Evolutionary conservation across 2,113 vertebrate genomes (phyloP).

Genomic region (Cyprinodon tularosa): DNA sequence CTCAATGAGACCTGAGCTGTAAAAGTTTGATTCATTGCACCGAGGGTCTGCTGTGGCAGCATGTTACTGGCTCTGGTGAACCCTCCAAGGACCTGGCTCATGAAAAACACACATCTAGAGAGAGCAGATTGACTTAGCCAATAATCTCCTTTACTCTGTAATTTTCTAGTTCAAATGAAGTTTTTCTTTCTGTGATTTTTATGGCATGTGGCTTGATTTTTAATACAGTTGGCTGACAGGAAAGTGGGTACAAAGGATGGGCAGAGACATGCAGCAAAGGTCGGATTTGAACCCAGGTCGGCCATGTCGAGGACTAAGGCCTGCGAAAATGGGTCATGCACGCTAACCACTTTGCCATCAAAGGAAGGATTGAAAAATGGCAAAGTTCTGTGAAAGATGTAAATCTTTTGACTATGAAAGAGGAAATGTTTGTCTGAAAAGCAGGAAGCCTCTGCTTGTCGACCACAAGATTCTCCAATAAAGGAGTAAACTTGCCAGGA

Average conservation of each 20-base stretch:
- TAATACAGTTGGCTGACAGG: conserved; percentile 3
- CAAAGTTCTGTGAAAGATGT: too few species aligned
- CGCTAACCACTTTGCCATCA: too few species aligned
- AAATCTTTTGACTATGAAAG: too few species aligned
- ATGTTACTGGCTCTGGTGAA: conserved; percentile 20
- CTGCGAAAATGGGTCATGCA: too few species aligned
- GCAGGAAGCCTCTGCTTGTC: conserved; percentile 9
- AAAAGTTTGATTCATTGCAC: conserved; percentile 66
- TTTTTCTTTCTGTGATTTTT: too few species aligned
- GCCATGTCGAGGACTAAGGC: too few species aligned
- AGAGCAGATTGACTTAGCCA: background rate
- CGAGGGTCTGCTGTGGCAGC: conserved; percentile 25
- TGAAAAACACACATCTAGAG: conserved; percentile 12
- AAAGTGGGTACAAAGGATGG: too few species aligned
- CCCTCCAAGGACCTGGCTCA: conserved; percentile 9
- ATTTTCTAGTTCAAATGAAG: background rate
- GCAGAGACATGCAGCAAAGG: too few species aligned
- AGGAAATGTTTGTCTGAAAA: background rate
- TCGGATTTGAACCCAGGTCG: too few species aligned
- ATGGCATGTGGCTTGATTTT: background rate
- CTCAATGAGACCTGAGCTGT: conserved; percentile 57
- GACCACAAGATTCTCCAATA: conserved; percentile 36
- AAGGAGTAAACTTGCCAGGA: conserved; percentile 27
- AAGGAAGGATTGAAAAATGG: too few species aligned
- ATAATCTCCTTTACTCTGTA: background rate